Evolutionary conservation across 2,113 vertebrate genomes (phyloP), one percentile per base, ranked within the genome.

Genomic region (Mirounga angustirostris): DNA sequence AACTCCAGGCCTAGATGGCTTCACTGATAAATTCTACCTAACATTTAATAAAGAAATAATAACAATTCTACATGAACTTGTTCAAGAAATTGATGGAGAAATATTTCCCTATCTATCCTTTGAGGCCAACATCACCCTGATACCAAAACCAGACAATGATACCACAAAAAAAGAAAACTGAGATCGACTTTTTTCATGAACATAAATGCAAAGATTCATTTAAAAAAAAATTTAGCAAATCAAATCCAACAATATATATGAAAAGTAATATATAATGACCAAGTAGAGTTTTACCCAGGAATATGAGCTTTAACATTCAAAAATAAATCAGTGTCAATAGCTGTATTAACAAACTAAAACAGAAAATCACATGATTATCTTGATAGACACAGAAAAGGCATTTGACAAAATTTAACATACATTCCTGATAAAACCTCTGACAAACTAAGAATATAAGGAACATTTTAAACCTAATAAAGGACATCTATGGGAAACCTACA

Each of bases 371-470:
- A 83, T 15, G 33, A 82, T 78, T 50, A 91, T 56, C 22, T 33
- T 84, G 15, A 88, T 19, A 82, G 28, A 79, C 13, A 65, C 15
- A 85, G 36, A 86, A 93, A n/a, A 69, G 24, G 18, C 40, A 82
- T 69, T 13, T 82, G n/a, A 76, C 59, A 91, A 78, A 95, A 80
- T 28, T 10, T 81, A 74, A 80, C 46, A 94, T 40, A 4, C 13
- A 82, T 63, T 90, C 15, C 56, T 92, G 12, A 95, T 61, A 56
- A 89, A 96, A 89, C 18, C 11, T 79, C 56, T 86, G 50, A 74
- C 33, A 91, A 86, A 95, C 33, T 83, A 88, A 93, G 21, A 82
- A 63, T 2, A 88, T 4, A 86, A 81, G 33, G 18, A 61, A 80
- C 13, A 58, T 76, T 56, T 63, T 73, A 33, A 89, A 59, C 52